Evolutionary conservation across 1,140 invertebrate species (phyloP).

Genomic region (Pollicipes pollicipes): DNA sequence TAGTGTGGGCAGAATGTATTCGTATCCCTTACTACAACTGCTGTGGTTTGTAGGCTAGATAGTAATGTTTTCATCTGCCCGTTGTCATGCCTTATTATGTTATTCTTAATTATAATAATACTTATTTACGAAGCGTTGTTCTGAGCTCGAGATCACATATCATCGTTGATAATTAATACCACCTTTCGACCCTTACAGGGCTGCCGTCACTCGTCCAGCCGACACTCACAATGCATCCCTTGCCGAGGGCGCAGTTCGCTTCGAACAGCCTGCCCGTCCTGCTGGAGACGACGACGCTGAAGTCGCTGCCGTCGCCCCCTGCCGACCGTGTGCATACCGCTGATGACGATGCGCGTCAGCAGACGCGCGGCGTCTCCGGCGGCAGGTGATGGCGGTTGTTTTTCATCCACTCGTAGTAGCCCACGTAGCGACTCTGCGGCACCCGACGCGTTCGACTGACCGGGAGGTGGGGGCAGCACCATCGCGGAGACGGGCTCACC

Average conservation of each 20-base stretch:
- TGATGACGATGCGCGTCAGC: conserved; percentile 26
- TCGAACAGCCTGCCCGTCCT: conserved; percentile 26
- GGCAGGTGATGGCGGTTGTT: conserved; percentile 28
- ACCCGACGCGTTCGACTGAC: conserved; percentile 7
- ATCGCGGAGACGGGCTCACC: too few relatives aligned
- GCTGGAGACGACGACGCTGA: conserved; percentile 26
- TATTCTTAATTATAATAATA: too few relatives aligned
- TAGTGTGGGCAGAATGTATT: too few relatives aligned
- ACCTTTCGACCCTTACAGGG: too few relatives aligned
- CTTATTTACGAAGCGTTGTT: too few relatives aligned
- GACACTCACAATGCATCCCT: conserved; percentile 30
- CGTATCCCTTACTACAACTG: too few relatives aligned
- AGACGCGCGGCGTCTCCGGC: conserved; percentile 24
- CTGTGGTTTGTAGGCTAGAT: too few relatives aligned
- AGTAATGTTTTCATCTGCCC: too few relatives aligned
- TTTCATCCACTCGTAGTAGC: conserved; percentile 34
- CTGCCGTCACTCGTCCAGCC: background rate
- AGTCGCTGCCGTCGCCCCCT: conserved; percentile 33
- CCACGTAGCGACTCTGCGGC: conserved; percentile 35
- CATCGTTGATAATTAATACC: too few relatives aligned
- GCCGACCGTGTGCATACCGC: conserved; percentile 26
- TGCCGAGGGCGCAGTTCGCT: conserved; percentile 25
- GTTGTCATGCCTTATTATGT: too few relatives aligned
- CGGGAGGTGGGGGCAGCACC: too few relatives aligned
- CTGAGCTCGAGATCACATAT: too few relatives aligned